phyloP scores from a whole-genome alignment of 2,888 invertebrate species.

The Palloptera scutellata region DNA sequence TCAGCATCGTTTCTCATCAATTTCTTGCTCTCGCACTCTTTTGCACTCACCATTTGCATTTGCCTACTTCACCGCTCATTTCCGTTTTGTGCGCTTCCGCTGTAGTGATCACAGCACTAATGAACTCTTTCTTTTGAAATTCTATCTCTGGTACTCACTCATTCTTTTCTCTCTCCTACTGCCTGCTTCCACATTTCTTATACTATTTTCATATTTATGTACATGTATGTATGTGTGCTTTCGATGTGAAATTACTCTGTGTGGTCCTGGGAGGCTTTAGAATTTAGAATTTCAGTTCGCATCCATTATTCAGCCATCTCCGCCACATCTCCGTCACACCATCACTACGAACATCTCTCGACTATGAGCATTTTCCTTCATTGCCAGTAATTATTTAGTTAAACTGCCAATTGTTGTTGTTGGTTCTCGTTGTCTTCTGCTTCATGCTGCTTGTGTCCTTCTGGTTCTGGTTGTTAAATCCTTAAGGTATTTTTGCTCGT shows the following conservation, averaged over 20 bases:
- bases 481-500: no score
- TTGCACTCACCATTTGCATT: neutral
- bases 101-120: conserved; percentile 49
- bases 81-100: conserved; percentile 40
- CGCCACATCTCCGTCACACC: neutral
- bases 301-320: conserved; percentile 8
- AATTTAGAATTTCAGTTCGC: neutral
- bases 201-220: neutral
- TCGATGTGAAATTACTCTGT: neutral
- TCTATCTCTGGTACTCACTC: neutral
- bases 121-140: conserved; percentile 43
- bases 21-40: conserved; percentile 21
- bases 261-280: neutral
- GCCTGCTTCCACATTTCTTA: neutral
- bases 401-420: conserved; percentile 25
- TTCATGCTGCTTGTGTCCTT: no score
- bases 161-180: neutral
- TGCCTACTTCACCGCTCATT: conserved; percentile 17
- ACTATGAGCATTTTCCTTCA: conserved; percentile 3
- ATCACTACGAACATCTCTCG: neutral
- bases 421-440: no score
- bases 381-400: conserved; percentile 33
- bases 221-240: no score
- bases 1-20: neutral
- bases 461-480: neutral